These are phyloP conservation scores for Heliconius charithonia DNA, from an alignment of 2,888 invertebrate species.

Conservation along the genomic window DNA sequence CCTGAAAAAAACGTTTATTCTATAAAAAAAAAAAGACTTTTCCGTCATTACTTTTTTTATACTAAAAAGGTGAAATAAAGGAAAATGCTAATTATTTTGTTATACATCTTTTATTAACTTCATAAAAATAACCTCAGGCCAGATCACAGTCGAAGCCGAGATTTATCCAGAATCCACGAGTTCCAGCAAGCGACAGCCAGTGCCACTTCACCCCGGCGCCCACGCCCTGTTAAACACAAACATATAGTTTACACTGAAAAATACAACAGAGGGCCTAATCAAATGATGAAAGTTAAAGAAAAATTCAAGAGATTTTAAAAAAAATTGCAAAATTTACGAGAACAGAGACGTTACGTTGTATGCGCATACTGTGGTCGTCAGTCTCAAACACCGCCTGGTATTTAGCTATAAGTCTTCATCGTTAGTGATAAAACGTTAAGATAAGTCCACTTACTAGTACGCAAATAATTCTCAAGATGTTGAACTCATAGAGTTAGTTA, in stretches of 20 bases:
- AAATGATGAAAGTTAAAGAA: neutral
- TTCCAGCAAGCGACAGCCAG: neutral
- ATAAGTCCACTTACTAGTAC: conserved; percentile 4
- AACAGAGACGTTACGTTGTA: neutral
- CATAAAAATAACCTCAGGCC: neutral
- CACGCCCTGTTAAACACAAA: conserved; percentile 54
- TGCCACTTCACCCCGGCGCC: conserved; percentile 52
- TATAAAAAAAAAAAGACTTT: neutral
- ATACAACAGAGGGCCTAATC: neutral
- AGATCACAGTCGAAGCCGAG: neutral
- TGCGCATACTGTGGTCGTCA: conserved; percentile 16
- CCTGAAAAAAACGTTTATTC: conserved; percentile 6
- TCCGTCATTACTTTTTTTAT: neutral
- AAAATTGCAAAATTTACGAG: conserved; percentile 14
- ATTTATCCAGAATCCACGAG: neutral
- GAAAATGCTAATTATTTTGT: neutral
- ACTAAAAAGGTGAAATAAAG: neutral
- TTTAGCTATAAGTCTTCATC: neutral
- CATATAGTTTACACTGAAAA: conserved; percentile 13
- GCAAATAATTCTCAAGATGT: conserved; percentile 6
- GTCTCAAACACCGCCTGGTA: conserved; percentile 8
- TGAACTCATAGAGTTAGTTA: conserved; percentile 6
- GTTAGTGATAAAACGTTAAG: conserved; percentile 7
- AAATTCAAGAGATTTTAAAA: neutral
- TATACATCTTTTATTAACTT: conserved; percentile 9